Percentiles rank a stretch among this genome's conserved stretches.
Evolutionary conservation across 1,140 invertebrate genomes (phyloP).

Genomic region (Apis laboriosa): DNA sequence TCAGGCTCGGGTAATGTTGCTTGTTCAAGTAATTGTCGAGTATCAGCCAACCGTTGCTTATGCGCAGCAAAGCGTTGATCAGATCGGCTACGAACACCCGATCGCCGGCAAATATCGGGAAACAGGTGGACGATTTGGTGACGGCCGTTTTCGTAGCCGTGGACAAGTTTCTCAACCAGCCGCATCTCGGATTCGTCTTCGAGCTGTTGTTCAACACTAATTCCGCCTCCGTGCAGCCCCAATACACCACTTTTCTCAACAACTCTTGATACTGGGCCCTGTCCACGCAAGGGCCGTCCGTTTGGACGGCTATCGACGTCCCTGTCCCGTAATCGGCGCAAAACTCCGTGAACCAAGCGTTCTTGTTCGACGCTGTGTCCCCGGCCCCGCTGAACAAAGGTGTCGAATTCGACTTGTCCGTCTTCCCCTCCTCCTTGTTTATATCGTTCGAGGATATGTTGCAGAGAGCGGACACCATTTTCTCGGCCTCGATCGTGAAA

Average conservation of each 20-base stretch:
- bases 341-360: constrained; percentile 64
- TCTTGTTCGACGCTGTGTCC: constrained; percentile 63
- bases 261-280: constrained; percentile 64
- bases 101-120: constrained; percentile 72
- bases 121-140: constrained; percentile 72
- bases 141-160: constrained; percentile 73
- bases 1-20: constrained; percentile 69
- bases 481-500: constrained; percentile 77
- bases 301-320: constrained; percentile 65
- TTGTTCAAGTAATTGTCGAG: constrained; percentile 78
- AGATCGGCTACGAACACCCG: constrained; percentile 69
- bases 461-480: constrained; percentile 77
- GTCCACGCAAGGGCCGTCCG: constrained; percentile 38
- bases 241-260: constrained; percentile 68
- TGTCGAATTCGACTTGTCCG: constrained; percentile 35
- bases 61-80: constrained; percentile 72
- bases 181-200: constrained; percentile 48
- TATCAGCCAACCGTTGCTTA: constrained; percentile 76
- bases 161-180: constrained; percentile 69
- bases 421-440: constrained; percentile 56
- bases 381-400: constrained; percentile 58
- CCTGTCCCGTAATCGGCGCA: constrained; percentile 52
- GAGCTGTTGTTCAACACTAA: constrained; percentile 57
- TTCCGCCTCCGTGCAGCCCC: constrained; percentile 74
- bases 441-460: constrained; percentile 70